phyloP scores from a whole-genome alignment of 2,797 vertebrate genomes.

The Eptatretus atami region DNA sequence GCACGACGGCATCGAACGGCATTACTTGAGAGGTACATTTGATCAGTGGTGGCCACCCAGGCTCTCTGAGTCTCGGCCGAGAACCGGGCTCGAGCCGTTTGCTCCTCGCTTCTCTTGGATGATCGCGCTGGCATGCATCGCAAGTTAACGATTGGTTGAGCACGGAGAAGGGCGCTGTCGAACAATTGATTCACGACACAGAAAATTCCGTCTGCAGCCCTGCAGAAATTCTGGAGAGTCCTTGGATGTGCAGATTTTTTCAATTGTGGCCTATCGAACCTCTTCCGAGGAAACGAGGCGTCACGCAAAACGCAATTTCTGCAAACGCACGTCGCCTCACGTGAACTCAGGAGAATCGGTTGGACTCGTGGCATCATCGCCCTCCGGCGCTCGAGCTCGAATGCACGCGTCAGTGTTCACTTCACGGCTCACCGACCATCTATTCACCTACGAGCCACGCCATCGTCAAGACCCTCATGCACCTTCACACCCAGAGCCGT shows the following conservation, averaged over 20 bases:
- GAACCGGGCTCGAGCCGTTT: constrained; percentile 45
- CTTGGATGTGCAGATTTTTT: constrained; percentile 64
- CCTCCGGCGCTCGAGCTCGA: constrained; percentile 47
- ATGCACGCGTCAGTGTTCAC: constrained; percentile 43
- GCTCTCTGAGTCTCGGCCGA: constrained; percentile 28
- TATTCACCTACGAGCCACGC: constrained; percentile 85
- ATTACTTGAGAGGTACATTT: constrained; percentile 43
- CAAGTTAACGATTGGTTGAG: constrained; percentile 69
- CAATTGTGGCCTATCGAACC: constrained; percentile 85
- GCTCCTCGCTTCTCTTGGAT: constrained; percentile 61
- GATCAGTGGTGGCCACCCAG: constrained; percentile 25
- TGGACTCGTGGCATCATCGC: constrained; percentile 93
- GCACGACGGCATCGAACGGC: constrained; percentile 27
- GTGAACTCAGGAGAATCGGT: constrained; percentile 92
- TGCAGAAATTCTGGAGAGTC: constrained; percentile 36
- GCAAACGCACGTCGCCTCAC: constrained; percentile 53
- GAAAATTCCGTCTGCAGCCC: constrained; percentile 18
- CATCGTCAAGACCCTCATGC: constrained; percentile 64
- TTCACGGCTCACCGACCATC: constrained; percentile 63
- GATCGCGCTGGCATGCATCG: constrained; percentile 33
- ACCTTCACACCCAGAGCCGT: constrained; percentile 67
- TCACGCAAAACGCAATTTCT: constrained; percentile 68
- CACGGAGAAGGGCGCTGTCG: constrained; percentile 23
- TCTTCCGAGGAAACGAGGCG: constrained; percentile 46
- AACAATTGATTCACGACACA: constrained; percentile 18